These are phyloP conservation scores for Cartodere bifasciata DNA, from an alignment of 2,888 invertebrate species.

Conservation along the genomic window DNA sequence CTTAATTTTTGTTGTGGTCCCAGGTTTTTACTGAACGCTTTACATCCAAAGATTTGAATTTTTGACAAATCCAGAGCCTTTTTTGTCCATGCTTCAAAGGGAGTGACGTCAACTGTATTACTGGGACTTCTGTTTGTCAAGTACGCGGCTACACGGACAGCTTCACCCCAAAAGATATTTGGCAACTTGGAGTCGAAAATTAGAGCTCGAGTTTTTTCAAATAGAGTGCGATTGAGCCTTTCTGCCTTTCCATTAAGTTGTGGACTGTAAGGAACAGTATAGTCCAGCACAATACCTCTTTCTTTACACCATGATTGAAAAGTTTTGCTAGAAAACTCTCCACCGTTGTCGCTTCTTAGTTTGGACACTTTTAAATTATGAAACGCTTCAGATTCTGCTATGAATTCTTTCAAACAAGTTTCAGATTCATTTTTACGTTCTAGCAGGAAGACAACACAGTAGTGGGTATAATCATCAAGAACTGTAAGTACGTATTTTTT, in stretches of 20 bases:
- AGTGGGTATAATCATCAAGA: slow-evolving; percentile 28
- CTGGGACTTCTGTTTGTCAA: slow-evolving; percentile 4
- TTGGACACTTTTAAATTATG: slow-evolving; percentile 6
- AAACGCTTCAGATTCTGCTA: slow-evolving; percentile 7
- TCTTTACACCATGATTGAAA: slow-evolving; percentile 1
- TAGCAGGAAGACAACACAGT: slow-evolving; percentile 22
- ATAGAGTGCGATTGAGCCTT: background rate
- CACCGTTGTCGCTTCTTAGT: slow-evolving; percentile 8
- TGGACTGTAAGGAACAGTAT: slow-evolving; percentile 3
- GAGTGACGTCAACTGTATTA: slow-evolving; percentile 2
- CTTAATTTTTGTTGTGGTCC: slow-evolving; percentile 2
- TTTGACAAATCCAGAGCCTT: slow-evolving; percentile 1
- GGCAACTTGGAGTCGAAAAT: slow-evolving; percentile 1
- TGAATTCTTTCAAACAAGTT: slow-evolving; percentile 4
- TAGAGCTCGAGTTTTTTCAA: slow-evolving; percentile 2
- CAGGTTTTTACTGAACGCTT: slow-evolving; percentile 3
- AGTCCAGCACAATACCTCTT: slow-evolving; percentile 4
- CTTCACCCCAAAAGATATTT: slow-evolving; percentile 4
- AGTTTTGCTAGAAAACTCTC: slow-evolving; percentile 1
- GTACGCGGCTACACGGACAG: background rate
- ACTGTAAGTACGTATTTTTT: slow-evolving; percentile 25
- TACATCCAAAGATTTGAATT: slow-evolving; percentile 4
- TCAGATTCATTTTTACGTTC: slow-evolving; percentile 14
- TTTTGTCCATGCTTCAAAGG: slow-evolving; percentile 2
- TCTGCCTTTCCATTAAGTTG: slow-evolving; percentile 2